phyloP scores from a whole-genome alignment of 2,113 vertebrate genomes.

The Numenius arquata region DNA sequence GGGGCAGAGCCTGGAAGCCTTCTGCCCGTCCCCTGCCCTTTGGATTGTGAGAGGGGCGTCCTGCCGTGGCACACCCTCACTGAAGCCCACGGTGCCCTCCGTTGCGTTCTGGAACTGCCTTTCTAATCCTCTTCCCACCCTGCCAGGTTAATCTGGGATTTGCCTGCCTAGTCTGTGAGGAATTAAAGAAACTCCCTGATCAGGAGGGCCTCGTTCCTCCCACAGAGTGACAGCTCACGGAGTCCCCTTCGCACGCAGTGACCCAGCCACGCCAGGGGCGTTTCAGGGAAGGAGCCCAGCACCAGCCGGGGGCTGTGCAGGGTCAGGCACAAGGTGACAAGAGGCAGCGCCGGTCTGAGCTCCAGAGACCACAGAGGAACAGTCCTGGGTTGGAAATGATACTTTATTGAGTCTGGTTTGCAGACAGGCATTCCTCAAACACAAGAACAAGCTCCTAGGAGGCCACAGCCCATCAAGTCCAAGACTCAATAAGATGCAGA shows the following conservation, averaged over 20 bases:
- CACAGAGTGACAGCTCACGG: neutral
- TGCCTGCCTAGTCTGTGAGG: conserved; percentile 10
- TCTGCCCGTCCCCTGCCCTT: neutral
- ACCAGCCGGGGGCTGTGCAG: neutral
- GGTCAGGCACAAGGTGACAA: neutral
- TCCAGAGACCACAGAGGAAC: neutral
- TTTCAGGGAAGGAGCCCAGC: neutral
- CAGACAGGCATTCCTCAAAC: neutral
- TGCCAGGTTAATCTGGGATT: conserved; percentile 68
- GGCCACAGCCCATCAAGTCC: neutral
- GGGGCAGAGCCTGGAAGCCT: neutral
- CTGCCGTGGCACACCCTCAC: fast-evolving
- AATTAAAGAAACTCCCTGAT: conserved; percentile 37
- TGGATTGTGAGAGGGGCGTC: neutral
- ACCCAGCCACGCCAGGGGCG: neutral
- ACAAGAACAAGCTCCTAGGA: neutral
- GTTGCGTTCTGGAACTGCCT: neutral
- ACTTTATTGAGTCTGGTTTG: conserved; percentile 26
- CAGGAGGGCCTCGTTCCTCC: neutral
- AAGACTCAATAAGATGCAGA: neutral
- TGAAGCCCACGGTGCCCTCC: fast-evolving
- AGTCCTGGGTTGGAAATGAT: neutral
- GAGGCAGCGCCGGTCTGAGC: neutral
- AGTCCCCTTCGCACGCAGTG: neutral
- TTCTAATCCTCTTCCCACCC: conserved; percentile 51